A percentile compares a stretch with the other conserved stretches of the same genome.
Conservation (phyloP, 2,888 invertebrate species). For the Odontocolon sp. region DNA sequence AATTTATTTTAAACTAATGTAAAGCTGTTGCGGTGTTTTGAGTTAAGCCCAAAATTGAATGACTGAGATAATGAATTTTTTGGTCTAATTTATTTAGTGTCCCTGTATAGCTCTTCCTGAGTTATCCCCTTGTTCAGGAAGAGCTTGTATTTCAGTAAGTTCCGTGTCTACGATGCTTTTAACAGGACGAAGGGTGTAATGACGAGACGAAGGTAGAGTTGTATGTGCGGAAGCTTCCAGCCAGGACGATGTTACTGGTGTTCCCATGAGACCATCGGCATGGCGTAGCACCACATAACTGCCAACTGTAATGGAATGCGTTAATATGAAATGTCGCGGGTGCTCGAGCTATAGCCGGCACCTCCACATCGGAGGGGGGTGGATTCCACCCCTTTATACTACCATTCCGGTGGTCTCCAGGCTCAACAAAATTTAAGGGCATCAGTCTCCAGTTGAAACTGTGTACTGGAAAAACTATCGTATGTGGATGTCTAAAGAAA, state of each 20-base stretch:
- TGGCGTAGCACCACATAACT: slow-evolving; percentile 68
- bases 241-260: slow-evolving; percentile 7
- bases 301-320: slow-evolving; percentile 76
- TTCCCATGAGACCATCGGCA: slow-evolving; percentile 73
- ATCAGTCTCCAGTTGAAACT: neutral
- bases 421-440: slow-evolving; percentile 12
- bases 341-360: slow-evolving; percentile 3
- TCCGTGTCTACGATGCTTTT: slow-evolving; percentile 58
- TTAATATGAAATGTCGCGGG: slow-evolving; percentile 74
- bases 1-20: too few relatives aligned
- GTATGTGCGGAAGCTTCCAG: slow-evolving; percentile 20
- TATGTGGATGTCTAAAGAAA: too few relatives aligned
- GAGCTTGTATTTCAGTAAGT: slow-evolving; percentile 43
- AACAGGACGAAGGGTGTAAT: slow-evolving; percentile 52
- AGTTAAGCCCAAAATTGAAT: slow-evolving; percentile 16
- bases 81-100: slow-evolving; percentile 37
- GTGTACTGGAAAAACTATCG: too few relatives aligned
- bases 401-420: neutral
- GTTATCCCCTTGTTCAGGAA: neutral
- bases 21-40: too few relatives aligned
- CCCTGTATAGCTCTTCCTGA: slow-evolving; percentile 4
- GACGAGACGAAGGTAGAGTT: slow-evolving; percentile 24
- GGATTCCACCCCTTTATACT: slow-evolving; percentile 20
- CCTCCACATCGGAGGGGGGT: slow-evolving; percentile 33
- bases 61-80: slow-evolving; percentile 48